phyloP scores from a whole-genome alignment of 2,797 vertebrate species.

The Chiroxiphia lanceolata region DNA sequence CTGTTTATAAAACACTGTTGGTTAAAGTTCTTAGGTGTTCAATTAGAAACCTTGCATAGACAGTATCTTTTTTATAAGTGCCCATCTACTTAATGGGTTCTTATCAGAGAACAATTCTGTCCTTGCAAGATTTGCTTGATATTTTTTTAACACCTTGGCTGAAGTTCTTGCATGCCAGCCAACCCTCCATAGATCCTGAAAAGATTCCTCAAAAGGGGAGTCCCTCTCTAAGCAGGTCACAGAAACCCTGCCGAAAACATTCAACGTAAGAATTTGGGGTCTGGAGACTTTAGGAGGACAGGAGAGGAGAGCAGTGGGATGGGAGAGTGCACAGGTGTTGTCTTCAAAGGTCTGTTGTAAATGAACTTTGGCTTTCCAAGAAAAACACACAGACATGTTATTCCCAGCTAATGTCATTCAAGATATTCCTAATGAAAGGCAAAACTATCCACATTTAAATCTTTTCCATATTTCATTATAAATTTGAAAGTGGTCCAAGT shows the following conservation, averaged over 20 bases:
- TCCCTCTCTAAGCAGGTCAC: not conserved
- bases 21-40: not conserved
- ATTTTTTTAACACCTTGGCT: not conserved
- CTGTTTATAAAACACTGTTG: not conserved
- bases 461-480: not conserved
- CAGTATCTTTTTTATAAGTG: not conserved
- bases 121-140: not conserved
- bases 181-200: not conserved
- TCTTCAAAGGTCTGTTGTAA: not conserved
- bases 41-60: slow-evolving; percentile 8
- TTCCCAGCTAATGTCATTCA: not conserved
- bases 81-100: not conserved
- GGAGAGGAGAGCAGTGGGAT: not conserved
- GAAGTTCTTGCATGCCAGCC: not conserved
- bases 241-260: not conserved
- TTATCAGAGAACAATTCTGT: not conserved
- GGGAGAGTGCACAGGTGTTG: not conserved
- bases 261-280: not conserved
- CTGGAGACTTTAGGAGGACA: not conserved
- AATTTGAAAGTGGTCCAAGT: not conserved
- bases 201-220: not conserved
- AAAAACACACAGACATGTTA: not conserved
- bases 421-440: not conserved
- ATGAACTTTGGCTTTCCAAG: not conserved
- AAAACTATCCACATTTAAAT: not conserved